phyloP scores from a whole-genome alignment of 2,797 vertebrate species.

The Gambusia yucatana region DNA sequence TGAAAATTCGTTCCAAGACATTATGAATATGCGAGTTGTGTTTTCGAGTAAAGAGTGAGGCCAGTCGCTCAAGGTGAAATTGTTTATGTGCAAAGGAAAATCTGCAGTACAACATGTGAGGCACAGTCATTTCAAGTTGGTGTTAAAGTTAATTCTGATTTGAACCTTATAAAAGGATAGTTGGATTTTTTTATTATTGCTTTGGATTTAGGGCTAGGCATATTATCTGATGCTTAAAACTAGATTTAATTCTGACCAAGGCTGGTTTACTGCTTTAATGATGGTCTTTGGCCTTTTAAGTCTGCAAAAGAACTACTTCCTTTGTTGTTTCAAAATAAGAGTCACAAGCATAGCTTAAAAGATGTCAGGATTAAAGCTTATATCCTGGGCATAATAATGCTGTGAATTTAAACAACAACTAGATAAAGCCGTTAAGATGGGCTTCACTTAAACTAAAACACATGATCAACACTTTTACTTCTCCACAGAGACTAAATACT shows the following conservation, averaged over 20 bases:
- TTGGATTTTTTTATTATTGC: not conserved
- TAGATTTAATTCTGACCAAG: not conserved
- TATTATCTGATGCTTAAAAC: not conserved
- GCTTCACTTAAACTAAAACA: not conserved
- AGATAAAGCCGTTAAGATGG: not conserved
- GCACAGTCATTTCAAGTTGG: too few species aligned
- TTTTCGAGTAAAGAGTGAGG: slow-evolving; percentile 18
- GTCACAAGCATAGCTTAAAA: not conserved
- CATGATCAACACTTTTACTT: not conserved
- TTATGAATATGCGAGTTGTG: slow-evolving; percentile 13
- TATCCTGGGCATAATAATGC: not conserved
- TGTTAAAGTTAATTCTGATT: not conserved
- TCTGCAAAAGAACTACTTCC: not conserved
- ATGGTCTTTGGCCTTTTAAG: not conserved
- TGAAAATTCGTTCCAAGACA: slow-evolving; percentile 39
- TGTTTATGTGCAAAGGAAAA: not conserved
- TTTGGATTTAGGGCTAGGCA: not conserved
- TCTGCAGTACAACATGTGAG: too few species aligned
- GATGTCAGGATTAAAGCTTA: not conserved
- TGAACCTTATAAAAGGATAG: not conserved
- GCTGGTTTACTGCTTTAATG: not conserved
- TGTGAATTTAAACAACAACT: not conserved
- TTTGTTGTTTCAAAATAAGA: not conserved
- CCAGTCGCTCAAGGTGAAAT: slow-evolving; percentile 27
- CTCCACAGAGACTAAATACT: not conserved